A percentile compares a stretch with the other conserved stretches of the same genome.
Conservation (phyloP, 1,140 invertebrate species). For the Atopsyche davidsoni region DNA sequence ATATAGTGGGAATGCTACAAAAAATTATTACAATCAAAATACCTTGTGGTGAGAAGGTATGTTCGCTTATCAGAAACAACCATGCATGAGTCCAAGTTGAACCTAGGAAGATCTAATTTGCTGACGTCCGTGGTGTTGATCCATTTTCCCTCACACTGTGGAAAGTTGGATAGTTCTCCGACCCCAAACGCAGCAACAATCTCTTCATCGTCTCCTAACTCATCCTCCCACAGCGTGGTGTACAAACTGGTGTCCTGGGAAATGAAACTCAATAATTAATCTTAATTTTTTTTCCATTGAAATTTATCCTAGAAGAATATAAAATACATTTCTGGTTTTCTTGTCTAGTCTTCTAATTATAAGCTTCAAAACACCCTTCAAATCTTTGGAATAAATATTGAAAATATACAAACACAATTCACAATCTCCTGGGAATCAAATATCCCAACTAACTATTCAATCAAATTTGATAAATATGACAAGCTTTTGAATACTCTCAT, state of each 20-base stretch:
- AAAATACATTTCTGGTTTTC: too few species aligned
- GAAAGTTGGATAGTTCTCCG: constrained; percentile 7
- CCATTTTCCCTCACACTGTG: constrained; percentile 18
- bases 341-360: too few species aligned
- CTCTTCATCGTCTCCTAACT: constrained; percentile 21
- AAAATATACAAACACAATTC: too few species aligned
- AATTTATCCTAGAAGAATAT: too few species aligned
- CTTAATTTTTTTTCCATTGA: too few species aligned
- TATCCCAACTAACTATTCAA: too few species aligned
- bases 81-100: constrained; percentile 20
- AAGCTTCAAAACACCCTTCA: too few species aligned
- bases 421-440: too few species aligned
- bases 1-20: too few species aligned
- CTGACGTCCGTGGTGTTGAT: constrained; percentile 15
- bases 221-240: constrained; percentile 24
- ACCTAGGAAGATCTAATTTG: constrained; percentile 22
- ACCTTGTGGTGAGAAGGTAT: constrained; percentile 23
- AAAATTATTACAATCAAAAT: not conserved
- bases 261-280: constrained; percentile 1
- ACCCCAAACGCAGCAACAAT: constrained; percentile 19
- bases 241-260: constrained; percentile 21
- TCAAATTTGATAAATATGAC: too few species aligned
- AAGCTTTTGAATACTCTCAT: too few species aligned
- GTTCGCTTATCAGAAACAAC: constrained; percentile 23
- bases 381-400: too few species aligned